A percentile compares a stretch with the other conserved stretches of the same genome.
Evolutionary conservation across 2,113 vertebrate species (phyloP).

Genomic region (Sarotherodon lohbergeri): DNA sequence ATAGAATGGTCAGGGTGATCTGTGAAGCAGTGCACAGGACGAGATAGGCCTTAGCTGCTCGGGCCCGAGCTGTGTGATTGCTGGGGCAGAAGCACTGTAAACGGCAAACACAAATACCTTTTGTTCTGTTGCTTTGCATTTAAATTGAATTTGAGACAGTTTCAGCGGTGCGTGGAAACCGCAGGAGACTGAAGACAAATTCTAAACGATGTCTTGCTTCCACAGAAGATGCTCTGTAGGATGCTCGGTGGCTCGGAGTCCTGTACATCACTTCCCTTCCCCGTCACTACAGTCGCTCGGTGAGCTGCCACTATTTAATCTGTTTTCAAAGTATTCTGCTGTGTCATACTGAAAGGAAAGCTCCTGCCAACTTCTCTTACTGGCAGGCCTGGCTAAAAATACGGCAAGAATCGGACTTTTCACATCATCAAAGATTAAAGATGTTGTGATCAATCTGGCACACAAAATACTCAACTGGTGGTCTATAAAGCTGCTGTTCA

Average conservation of each 20-base stretch:
- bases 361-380: not conserved
- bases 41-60: not conserved
- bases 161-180: conserved; percentile 12
- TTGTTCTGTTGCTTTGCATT: conserved; percentile 60
- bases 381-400: not conserved
- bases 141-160: conserved; percentile 57
- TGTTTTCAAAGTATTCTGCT: not conserved
- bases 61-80: not conserved
- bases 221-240: not conserved
- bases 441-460: not conserved
- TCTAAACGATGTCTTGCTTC: conserved; percentile 14
- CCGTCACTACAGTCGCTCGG: not conserved
- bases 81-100: conserved; percentile 25
- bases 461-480: not conserved
- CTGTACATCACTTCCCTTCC: conserved; percentile 11
- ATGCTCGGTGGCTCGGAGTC: not conserved
- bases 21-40: not conserved
- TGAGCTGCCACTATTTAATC: not conserved
- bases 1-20: conserved; percentile 12
- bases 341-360: not conserved
- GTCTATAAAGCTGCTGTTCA: not conserved
- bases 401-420: not conserved
- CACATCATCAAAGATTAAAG: not conserved
- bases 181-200: conserved; percentile 5
- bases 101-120: conserved; percentile 36